Conservation (phyloP, 1,140 invertebrate genomes). For the Diploscapter pachys region DNA sequence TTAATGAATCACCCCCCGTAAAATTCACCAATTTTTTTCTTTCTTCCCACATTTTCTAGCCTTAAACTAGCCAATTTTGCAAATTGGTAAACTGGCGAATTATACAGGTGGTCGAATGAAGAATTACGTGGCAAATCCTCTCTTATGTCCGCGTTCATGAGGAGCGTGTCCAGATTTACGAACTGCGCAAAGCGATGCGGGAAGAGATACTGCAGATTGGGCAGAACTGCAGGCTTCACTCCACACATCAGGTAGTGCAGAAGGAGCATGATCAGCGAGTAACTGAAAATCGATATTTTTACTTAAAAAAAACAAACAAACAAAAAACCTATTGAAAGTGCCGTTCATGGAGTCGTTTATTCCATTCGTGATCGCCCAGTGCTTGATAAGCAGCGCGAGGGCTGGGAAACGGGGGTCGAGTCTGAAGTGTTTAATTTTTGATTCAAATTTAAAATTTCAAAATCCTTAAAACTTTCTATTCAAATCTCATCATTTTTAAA, state of each 20-base stretch:
- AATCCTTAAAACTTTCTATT: slow-evolving; percentile 18
- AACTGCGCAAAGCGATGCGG: too few relatives aligned
- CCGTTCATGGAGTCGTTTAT: slow-evolving; percentile 91
- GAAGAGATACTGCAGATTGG: slow-evolving; percentile 50
- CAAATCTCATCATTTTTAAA: too few relatives aligned
- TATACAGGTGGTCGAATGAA: slow-evolving; percentile 5
- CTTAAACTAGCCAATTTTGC: too few relatives aligned
- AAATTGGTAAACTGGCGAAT: neutral
- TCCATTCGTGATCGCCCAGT: slow-evolving; percentile 85
- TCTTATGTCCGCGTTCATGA: too few relatives aligned
- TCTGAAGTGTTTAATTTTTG: too few relatives aligned
- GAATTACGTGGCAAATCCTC: slow-evolving; percentile 20
- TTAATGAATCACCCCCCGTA: too few relatives aligned
- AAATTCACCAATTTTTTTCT: too few relatives aligned
- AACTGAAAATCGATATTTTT: slow-evolving; percentile 69
- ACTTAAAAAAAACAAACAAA: slow-evolving; percentile 21
- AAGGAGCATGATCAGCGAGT: slow-evolving; percentile 88
- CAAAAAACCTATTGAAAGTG: slow-evolving; percentile 69
- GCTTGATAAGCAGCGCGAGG: slow-evolving; percentile 81
- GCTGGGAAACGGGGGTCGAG: slow-evolving; percentile 89
- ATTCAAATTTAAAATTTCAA: too few relatives aligned
- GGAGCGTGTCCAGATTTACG: too few relatives aligned
- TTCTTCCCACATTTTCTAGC: too few relatives aligned
- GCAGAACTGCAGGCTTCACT: slow-evolving; percentile 59
- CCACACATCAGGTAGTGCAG: slow-evolving; percentile 90